phyloP scores from a whole-genome alignment of 2,797 vertebrate genomes.

The Psittacula derbiana region DNA sequence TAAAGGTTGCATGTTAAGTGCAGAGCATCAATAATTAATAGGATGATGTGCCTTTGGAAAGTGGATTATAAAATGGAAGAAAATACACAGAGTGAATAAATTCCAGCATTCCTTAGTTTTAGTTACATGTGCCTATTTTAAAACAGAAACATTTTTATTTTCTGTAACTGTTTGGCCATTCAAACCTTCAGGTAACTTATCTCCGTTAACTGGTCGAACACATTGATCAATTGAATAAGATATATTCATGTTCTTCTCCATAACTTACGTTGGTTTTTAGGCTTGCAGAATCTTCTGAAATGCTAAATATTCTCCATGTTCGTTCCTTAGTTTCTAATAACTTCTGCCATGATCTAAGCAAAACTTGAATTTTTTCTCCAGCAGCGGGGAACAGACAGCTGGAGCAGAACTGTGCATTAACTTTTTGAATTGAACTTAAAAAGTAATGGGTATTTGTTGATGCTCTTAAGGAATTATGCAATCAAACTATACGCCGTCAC shows the following conservation, averaged over 20 bases:
- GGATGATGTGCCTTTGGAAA: neutral
- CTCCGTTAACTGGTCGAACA: neutral
- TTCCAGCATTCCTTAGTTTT: neutral
- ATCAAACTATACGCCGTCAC: neutral
- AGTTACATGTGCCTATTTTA: neutral
- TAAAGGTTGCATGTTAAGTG: neutral
- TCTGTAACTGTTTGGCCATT: neutral
- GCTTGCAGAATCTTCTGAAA: neutral
- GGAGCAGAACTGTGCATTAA: neutral
- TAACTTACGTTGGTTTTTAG: neutral
- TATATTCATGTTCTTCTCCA: neutral
- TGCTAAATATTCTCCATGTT: neutral
- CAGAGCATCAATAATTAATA: neutral
- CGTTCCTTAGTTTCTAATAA: neutral
- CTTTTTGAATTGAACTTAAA: neutral
- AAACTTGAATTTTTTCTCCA: neutral
- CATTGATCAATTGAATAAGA: neutral
- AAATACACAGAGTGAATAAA: neutral
- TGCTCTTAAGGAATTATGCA: neutral
- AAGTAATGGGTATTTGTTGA: neutral
- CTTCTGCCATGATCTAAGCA: neutral
- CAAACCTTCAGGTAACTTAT: neutral
- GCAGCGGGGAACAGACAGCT: neutral
- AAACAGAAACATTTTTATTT: neutral
- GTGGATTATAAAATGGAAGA: neutral